Conservation (phyloP, 1,140 invertebrate genomes). For the Diploscapter pachys region DNA sequence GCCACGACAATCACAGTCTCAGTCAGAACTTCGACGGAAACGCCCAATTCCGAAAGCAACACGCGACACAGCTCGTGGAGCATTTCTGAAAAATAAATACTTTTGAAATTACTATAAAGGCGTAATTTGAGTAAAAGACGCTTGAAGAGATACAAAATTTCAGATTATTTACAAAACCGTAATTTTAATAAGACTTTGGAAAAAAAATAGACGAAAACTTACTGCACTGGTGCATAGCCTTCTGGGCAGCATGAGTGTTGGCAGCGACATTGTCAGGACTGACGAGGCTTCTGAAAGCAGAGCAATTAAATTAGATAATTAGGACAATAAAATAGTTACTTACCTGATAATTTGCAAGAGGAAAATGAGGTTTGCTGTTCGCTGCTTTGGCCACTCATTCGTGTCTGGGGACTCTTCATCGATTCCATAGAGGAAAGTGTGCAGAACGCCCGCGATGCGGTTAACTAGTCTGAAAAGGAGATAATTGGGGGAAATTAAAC, state of each 20-base stretch:
- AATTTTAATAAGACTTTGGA: too few relatives aligned
- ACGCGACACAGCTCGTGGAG: conserved; percentile 67
- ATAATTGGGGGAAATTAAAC: background rate
- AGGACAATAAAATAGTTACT: background rate
- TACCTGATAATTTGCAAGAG: conserved; percentile 74
- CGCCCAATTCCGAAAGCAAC: conserved; percentile 83
- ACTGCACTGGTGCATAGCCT: conserved; percentile 79
- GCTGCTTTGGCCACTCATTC: conserved; percentile 82
- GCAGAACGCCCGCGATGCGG: conserved; percentile 67
- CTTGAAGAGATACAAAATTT: too few relatives aligned
- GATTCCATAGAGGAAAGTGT: conserved; percentile 76
- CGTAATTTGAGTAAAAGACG: too few relatives aligned
- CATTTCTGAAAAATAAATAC: conserved; percentile 64
- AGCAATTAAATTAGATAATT: background rate
- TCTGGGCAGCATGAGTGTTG: conserved; percentile 78
- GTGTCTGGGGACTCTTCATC: conserved; percentile 65
- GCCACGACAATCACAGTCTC: conserved; percentile 92
- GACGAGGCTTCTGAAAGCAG: conserved; percentile 71
- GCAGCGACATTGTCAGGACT: conserved; percentile 75
- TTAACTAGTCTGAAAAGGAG: conserved; percentile 73
- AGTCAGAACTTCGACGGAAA: conserved; percentile 82
- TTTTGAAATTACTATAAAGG: too few relatives aligned
- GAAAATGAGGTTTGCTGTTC: conserved; percentile 86
- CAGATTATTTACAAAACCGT: too few relatives aligned
- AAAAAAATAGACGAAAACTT: conserved; percentile 19